These are phyloP conservation scores for Scylla paramamosain DNA, from an alignment of 1,140 invertebrate genomes.

Conservation along the genomic window DNA sequence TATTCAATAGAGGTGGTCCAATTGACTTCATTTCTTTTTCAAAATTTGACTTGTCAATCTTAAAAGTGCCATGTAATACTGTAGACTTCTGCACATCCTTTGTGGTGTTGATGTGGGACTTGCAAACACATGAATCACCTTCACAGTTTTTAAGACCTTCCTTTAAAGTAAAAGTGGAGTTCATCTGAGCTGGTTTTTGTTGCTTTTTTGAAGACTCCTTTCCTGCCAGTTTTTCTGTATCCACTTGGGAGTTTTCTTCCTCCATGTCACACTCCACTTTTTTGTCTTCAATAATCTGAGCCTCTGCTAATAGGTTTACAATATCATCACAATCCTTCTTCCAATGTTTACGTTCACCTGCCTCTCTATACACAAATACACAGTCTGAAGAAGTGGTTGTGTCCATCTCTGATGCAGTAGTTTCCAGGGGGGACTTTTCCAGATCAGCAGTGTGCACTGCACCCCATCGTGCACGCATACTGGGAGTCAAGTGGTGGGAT, in stretches of 20 bases:
- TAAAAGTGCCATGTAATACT: conserved; percentile 25
- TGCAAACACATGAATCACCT: neutral
- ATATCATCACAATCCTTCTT: conserved; percentile 55
- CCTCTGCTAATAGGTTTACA: conserved; percentile 52
- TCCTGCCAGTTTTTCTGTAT: neutral
- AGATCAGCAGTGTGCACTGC: conserved; percentile 60
- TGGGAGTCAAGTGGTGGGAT: conserved; percentile 25
- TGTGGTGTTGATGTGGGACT: neutral
- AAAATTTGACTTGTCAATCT: conserved; percentile 21
- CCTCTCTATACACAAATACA: conserved; percentile 61
- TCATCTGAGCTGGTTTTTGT: conserved; percentile 27
- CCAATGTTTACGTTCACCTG: conserved; percentile 61
- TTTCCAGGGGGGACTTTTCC: conserved; percentile 73
- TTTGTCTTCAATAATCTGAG: conserved; percentile 46
- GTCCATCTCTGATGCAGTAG: conserved; percentile 74
- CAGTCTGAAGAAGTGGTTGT: conserved; percentile 71
- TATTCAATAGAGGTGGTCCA: conserved; percentile 17
- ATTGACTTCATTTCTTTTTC: conserved; percentile 25
- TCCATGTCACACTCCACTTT: neutral
- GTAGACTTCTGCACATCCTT: neutral
- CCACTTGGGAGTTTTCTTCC: neutral
- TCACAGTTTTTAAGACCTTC: conserved; percentile 35
- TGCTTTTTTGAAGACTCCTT: neutral
- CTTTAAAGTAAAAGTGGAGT: conserved; percentile 59
- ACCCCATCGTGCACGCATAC: conserved; percentile 59